phyloP scores from a whole-genome alignment of 2,113 vertebrate genomes.

The Vicugna pacos region DNA sequence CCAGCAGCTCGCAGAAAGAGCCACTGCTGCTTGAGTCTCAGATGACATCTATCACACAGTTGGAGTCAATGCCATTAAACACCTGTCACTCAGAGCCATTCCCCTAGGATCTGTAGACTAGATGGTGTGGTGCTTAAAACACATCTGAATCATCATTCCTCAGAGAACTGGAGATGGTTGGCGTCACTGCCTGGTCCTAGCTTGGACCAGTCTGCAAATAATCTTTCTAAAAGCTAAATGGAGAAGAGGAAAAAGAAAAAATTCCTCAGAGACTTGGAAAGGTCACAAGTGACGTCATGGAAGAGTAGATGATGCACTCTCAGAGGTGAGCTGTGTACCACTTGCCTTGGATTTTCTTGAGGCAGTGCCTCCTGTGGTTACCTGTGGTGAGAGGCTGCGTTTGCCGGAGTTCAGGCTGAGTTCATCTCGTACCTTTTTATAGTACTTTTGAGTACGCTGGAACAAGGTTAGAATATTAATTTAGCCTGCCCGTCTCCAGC shows the following conservation, averaged over 20 bases:
- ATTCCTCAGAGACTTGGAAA: slow-evolving; percentile 70
- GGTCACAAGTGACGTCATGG: slow-evolving; percentile 75
- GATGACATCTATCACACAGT: slow-evolving; percentile 50
- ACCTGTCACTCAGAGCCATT: slow-evolving; percentile 62
- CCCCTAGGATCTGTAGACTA: slow-evolving; percentile 61
- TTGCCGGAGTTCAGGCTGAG: slow-evolving; percentile 84
- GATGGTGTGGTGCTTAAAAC: slow-evolving; percentile 52
- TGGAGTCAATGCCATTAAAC: slow-evolving; percentile 66
- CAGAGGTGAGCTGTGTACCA: slow-evolving; percentile 9
- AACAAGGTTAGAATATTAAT: slow-evolving; percentile 84
- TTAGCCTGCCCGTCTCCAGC: slow-evolving; percentile 79
- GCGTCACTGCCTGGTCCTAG: slow-evolving; percentile 68
- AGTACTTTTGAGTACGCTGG: slow-evolving; percentile 81
- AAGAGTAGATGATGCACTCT: slow-evolving; percentile 46
- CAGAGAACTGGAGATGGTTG: slow-evolving; percentile 58
- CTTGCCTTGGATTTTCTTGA: not conserved
- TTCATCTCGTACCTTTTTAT: slow-evolving; percentile 87
- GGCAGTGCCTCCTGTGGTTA: not conserved
- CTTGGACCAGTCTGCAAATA: slow-evolving; percentile 76
- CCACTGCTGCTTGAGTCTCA: slow-evolving; percentile 32
- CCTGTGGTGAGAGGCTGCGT: slow-evolving; percentile 73
- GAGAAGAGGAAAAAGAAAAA: slow-evolving; percentile 64
- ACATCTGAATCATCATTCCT: slow-evolving; percentile 72
- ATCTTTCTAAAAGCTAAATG: slow-evolving; percentile 77
- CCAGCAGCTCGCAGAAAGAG: slow-evolving; percentile 3